Percentiles rank a stretch among this genome's conserved stretches.
Conservation (phyloP, 2,113 vertebrate genomes). For the Myodes glareolus region DNA sequence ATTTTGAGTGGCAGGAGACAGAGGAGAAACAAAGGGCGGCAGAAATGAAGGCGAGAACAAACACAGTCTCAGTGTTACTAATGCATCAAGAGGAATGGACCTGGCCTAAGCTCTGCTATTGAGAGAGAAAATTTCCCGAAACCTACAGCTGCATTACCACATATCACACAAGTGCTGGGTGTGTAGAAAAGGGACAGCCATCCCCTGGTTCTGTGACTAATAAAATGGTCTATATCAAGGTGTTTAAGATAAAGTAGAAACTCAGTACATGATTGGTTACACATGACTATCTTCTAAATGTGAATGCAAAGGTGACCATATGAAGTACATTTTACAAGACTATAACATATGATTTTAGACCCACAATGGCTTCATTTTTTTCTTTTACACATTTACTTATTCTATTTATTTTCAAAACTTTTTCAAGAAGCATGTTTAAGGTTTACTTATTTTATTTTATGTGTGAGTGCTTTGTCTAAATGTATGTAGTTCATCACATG, state of each 20-base stretch:
- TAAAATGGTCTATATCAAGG: background rate
- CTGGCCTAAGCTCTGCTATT: background rate
- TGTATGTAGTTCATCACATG: background rate
- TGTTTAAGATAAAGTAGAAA: background rate
- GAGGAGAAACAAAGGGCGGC: background rate
- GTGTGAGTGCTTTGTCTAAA: background rate
- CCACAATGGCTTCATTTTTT: background rate
- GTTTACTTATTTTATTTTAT: background rate
- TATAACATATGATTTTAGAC: background rate
- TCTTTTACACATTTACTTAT: background rate
- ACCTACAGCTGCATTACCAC: background rate
- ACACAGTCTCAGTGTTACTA: background rate
- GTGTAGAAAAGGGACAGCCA: background rate
- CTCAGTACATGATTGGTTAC: background rate
- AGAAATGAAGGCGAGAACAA: constrained; percentile 32
- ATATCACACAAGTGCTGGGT: background rate
- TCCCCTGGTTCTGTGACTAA: constrained; percentile 17
- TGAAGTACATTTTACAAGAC: background rate
- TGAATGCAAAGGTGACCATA: constrained; percentile 22
- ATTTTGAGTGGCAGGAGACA: accelerated
- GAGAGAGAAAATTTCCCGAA: background rate
- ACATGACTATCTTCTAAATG: constrained; percentile 15
- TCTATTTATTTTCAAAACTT: background rate
- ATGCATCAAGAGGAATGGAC: background rate
- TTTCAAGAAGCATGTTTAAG: background rate